phyloP scores from a whole-genome alignment of 2,888 invertebrate species.

The Harpalus rufipes region DNA sequence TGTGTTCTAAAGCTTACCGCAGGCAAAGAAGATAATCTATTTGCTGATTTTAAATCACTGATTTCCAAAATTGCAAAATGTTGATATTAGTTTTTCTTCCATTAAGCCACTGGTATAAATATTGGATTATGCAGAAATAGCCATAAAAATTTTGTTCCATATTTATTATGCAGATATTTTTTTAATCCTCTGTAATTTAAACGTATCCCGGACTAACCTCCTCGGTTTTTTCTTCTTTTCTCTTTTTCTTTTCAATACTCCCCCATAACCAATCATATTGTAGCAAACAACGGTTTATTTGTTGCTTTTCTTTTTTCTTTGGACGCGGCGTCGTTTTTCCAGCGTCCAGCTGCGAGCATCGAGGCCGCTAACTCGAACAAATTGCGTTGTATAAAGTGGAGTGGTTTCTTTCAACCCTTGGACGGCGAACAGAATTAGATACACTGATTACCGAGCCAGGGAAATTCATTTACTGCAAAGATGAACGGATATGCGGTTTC shows the following conservation, averaged over 20 bases:
- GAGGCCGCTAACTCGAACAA: conserved; percentile 48
- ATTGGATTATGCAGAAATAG: no score
- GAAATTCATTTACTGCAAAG: conserved; percentile 44
- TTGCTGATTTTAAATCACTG: no score
- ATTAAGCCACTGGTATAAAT: no score
- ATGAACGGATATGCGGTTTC: not conserved
- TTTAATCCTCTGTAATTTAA: no score
- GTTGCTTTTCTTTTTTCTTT: not conserved
- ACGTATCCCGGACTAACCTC: no score
- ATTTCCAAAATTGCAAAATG: no score
- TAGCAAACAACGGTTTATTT: not conserved
- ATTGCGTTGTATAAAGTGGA: conserved; percentile 54
- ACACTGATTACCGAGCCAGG: conserved; percentile 35
- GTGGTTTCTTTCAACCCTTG: conserved; percentile 51
- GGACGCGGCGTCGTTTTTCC: conserved; percentile 16
- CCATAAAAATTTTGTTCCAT: no score
- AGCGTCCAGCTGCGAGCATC: not conserved
- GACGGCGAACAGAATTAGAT: conserved; percentile 27
- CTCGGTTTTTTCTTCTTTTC: not conserved
- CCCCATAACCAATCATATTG: not conserved
- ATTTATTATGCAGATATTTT: no score
- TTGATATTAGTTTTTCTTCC: no score
- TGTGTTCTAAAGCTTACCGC: conserved; percentile 1
- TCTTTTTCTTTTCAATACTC: not conserved
- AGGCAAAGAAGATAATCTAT: not conserved